These are phyloP conservation scores for Apis mellifera DNA, from an alignment of 1,140 invertebrate genomes.

Conservation along the genomic window DNA sequence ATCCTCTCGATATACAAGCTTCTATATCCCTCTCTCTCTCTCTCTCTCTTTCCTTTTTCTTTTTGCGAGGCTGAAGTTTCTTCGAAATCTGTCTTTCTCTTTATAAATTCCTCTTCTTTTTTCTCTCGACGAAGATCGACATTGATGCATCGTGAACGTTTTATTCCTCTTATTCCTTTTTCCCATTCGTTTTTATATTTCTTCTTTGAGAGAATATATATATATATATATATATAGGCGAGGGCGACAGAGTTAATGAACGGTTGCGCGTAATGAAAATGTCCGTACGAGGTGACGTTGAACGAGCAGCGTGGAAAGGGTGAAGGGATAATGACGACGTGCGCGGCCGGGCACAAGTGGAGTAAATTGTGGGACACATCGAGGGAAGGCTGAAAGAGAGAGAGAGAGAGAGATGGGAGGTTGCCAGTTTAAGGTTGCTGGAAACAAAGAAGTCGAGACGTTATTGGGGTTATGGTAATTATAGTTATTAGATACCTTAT, in stretches of 20 bases:
- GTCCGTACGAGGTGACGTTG: conserved; percentile 21
- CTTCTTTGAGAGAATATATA: neutral
- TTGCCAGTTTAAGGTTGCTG: neutral
- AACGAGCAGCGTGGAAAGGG: conserved; percentile 16
- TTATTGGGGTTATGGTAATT: neutral
- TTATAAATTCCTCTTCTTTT: neutral
- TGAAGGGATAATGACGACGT: conserved; percentile 30
- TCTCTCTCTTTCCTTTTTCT: too few species aligned
- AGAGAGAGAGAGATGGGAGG: neutral
- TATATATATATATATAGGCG: neutral
- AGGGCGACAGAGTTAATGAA: conserved; percentile 24
- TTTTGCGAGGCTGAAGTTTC: neutral
- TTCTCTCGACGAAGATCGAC: neutral
- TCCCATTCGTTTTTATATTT: neutral
- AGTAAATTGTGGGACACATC: conserved; percentile 31
- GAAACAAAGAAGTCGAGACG: neutral
- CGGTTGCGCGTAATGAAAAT: conserved; percentile 28
- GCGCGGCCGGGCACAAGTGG: conserved; percentile 8
- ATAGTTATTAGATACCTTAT: neutral
- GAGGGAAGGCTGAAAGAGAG: neutral
- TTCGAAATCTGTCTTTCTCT: neutral
- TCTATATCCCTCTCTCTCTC: neutral
- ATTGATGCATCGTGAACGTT: neutral
- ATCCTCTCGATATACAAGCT: neutral
- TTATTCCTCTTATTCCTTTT: neutral